phyloP scores from a whole-genome alignment of 2,797 vertebrate species.

The Brotula barbata region DNA sequence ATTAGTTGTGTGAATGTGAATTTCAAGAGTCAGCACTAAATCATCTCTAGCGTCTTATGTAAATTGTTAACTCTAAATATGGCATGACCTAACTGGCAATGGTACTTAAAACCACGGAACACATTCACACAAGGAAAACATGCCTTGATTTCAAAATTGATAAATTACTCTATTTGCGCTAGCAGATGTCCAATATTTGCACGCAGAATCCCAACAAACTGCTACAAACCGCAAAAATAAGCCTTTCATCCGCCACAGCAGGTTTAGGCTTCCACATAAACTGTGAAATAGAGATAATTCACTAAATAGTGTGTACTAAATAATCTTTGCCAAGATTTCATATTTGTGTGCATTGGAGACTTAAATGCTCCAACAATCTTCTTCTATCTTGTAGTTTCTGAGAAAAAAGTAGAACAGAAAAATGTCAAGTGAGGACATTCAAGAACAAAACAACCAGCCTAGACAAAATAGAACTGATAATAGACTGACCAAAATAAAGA shows the following conservation, averaged over 20 bases:
- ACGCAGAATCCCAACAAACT: neutral
- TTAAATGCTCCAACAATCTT: too few relatives aligned
- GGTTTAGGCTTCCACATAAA: neutral
- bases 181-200: neutral
- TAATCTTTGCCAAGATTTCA: too few relatives aligned
- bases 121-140: neutral
- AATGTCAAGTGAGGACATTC: too few relatives aligned
- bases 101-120: slow-evolving; percentile 2
- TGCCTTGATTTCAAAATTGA: neutral
- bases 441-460: too few relatives aligned
- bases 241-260: neutral
- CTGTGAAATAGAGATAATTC: too few relatives aligned
- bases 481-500: too few relatives aligned
- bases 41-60: slow-evolving; percentile 17
- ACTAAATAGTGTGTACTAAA: too few relatives aligned
- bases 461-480: too few relatives aligned
- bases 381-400: too few relatives aligned
- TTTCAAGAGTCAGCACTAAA: slow-evolving; percentile 31
- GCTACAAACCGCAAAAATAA: neutral
- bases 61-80: slow-evolving; percentile 32
- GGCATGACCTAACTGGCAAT: slow-evolving; percentile 8
- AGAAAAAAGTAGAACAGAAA: too few relatives aligned
- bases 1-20: slow-evolving; percentile 43
- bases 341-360: too few relatives aligned
- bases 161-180: neutral